Evolutionary conservation across 30 jellyfish, hydroid and myxozoan species (phyloP).

Genomic region (Nemopilema nomurai): DNA sequence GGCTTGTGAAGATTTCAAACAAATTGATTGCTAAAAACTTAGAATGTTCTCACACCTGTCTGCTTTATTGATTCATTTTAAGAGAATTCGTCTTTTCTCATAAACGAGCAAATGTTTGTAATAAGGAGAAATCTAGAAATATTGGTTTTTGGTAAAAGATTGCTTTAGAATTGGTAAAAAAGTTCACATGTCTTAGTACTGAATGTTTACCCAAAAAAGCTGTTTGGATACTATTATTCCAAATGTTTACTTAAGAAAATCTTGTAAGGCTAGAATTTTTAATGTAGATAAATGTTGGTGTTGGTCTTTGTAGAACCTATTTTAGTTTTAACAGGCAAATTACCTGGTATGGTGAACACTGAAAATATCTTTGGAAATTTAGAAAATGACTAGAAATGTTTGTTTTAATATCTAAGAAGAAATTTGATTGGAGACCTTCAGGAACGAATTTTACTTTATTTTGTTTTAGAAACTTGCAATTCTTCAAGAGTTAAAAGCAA

Average conservation of each 20-base stretch:
- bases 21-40: neutral
- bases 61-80: neutral
- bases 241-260: no score
- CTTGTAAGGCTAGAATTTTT: no score
- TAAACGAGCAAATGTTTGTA: neutral
- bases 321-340: no score
- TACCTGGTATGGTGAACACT: no score
- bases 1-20: neutral
- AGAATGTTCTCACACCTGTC: neutral
- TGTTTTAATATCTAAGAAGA: no score
- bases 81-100: neutral
- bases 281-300: no score
- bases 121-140: neutral
- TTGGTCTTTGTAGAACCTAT: no score
- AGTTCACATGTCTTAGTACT: neutral
- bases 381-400: no score
- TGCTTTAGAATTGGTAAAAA: neutral
- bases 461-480: constrained; percentile 65
- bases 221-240: no score
- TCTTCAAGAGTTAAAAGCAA: constrained; percentile 72
- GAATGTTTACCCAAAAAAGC: no score
- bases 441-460: neutral
- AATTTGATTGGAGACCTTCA: neutral
- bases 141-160: neutral
- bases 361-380: no score